Evolutionary conservation across 2,888 invertebrate species (phyloP).

Genomic region (Drymonia ruficornis): DNA sequence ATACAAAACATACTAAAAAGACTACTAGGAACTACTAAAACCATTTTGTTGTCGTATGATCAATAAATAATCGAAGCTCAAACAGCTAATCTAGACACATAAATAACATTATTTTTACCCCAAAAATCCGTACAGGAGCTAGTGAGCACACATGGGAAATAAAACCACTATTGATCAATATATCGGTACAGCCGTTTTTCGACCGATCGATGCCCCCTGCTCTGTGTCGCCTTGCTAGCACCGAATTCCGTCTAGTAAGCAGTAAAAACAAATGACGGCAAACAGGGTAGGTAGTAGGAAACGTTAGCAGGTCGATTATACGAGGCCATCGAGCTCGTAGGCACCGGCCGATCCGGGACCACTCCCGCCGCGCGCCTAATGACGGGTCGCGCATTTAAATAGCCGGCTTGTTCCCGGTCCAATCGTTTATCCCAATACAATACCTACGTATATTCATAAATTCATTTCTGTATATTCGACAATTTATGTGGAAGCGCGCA

Average conservation of each 20-base stretch:
- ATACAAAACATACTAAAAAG: no score
- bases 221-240: slow-evolving; percentile 20
- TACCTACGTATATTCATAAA: slow-evolving; percentile 49
- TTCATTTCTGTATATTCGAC: slow-evolving; percentile 54
- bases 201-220: slow-evolving; percentile 35
- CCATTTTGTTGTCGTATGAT: no score
- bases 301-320: slow-evolving; percentile 80
- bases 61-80: no score
- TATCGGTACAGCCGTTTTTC: slow-evolving; percentile 18
- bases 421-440: slow-evolving; percentile 59
- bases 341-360: slow-evolving; percentile 57
- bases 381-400: slow-evolving; percentile 81
- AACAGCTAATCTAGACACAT: no score
- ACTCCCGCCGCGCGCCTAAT: slow-evolving; percentile 66
- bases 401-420: slow-evolving; percentile 62
- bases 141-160: slow-evolving; percentile 4
- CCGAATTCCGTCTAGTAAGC: slow-evolving; percentile 52
- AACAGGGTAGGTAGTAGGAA: slow-evolving; percentile 54
- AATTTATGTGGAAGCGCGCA: slow-evolving; percentile 34
- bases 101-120: not conserved
- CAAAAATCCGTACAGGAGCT: not conserved
- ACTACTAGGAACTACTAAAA: no score
- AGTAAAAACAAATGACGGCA: slow-evolving; percentile 68
- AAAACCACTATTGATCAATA: slow-evolving; percentile 21
- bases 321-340: slow-evolving; percentile 64